Base-by-base conservation (phyloP, 2,797 vertebrate species). In the Mallotus villosus region DNA sequence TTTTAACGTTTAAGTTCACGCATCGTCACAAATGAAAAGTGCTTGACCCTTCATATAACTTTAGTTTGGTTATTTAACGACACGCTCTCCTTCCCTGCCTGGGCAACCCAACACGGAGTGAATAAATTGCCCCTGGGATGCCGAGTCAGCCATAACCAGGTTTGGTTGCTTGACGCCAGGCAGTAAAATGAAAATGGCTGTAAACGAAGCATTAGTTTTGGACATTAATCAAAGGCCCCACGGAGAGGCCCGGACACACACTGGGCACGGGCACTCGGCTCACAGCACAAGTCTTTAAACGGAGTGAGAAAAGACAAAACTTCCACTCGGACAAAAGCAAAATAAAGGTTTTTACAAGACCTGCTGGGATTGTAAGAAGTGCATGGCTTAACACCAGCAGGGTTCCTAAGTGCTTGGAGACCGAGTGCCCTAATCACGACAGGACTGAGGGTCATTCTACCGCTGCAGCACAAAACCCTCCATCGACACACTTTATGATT, bases 381-480 rank as follows among this genome's bases (percentile, higher is more conserved):
- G 59, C 72, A 79, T 71, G 68, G 74, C 74, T 83, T 73, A 21
- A 74, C 69, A 69, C 14, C 77, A 79, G 78, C 53, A 66, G 63
- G 77, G 63, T 61, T 73, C 66, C 24, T 3, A 21, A 32, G 41
- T 24, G 34, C 2, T 8, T 41, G 59, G 58, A 1, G 51, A 3
- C 51, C 4, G 17, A 6, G 41, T 46, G 41, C 12, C 41, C 41
- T 12, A 11, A 46, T 46, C 11, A 8, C 32, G 8, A 34, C 32
- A 46, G 41, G 41, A 14, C 11, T 14, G 9, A 46, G 41, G 41
- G 41, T 14, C 41, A 46, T 3, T 46, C 41, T 12, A 46, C 41
- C 9, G 41, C 41, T 12, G 41, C 11, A 0, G 11, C 41, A 41
- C 8, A 46, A 12, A 7, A 12, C 41, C 9, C 41, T 46, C 41